phyloP scores from a whole-genome alignment of 1,140 invertebrate species.

The Papilio polyxenes region DNA sequence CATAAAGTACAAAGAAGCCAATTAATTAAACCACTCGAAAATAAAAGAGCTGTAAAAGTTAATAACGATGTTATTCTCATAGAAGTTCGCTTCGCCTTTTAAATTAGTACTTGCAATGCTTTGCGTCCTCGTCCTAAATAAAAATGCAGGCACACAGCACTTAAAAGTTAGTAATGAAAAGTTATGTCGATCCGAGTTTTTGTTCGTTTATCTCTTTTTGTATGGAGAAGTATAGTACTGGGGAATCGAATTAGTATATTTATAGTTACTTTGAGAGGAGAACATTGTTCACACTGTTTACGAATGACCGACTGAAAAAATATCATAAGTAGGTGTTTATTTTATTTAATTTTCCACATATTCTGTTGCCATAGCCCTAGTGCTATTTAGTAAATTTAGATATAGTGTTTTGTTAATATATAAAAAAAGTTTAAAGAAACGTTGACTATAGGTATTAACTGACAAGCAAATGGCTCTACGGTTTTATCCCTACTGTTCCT shows the following conservation, averaged over 20 bases:
- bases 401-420: no score
- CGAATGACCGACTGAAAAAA: no score
- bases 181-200: slow-evolving; percentile 14
- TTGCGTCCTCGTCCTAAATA: slow-evolving; percentile 36
- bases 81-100: slow-evolving; percentile 21
- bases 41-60: background rate
- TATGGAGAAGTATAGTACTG: background rate
- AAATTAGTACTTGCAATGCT: slow-evolving; percentile 31
- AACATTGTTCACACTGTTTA: no score
- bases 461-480: no score
- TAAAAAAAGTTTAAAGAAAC: no score
- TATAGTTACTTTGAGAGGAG: background rate
- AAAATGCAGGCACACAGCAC: slow-evolving; percentile 36
- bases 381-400: no score
- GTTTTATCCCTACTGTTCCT: no score
- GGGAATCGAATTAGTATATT: background rate
- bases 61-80: slow-evolving; percentile 17
- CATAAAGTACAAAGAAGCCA: slow-evolving; percentile 5
- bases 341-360: background rate
- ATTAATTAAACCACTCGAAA: background rate
- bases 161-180: slow-evolving; percentile 35
- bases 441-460: no score
- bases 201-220: slow-evolving; percentile 18
- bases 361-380: no score
- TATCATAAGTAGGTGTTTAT: background rate